Evolutionary conservation across 2,888 invertebrate species (phyloP).

Genomic region (Lasioglossum zephyrum): DNA sequence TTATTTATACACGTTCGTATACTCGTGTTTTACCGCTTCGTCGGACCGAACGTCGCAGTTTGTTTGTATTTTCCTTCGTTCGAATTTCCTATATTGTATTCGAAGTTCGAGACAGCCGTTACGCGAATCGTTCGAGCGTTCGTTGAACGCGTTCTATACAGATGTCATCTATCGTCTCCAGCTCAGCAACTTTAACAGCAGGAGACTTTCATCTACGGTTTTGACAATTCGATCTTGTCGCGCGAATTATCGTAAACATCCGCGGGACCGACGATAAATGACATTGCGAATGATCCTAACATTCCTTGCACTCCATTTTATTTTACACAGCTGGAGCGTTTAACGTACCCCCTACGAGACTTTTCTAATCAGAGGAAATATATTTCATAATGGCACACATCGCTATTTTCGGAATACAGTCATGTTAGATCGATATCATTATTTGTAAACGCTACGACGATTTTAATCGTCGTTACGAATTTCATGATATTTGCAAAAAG

Average conservation of each 20-base stretch:
- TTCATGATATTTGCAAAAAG: background rate
- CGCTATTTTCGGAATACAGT: background rate
- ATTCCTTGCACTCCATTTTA: conserved; percentile 30
- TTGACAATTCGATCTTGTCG: conserved; percentile 31
- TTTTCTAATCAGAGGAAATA: conserved; percentile 12
- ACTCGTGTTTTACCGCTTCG: conserved; percentile 36
- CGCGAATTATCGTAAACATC: background rate
- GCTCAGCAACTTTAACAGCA: conserved; percentile 16
- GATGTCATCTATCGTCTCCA: conserved; percentile 53
- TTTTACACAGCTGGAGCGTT: conserved; percentile 38
- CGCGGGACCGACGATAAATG: background rate
- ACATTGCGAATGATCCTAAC: background rate
- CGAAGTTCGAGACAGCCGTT: background rate
- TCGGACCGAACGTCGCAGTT: background rate
- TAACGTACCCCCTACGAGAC: conserved; percentile 4
- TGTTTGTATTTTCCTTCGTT: background rate
- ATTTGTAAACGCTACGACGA: background rate
- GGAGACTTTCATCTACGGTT: background rate
- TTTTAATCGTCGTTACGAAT: background rate
- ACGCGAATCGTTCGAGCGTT: conserved; percentile 9
- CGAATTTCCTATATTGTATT: background rate
- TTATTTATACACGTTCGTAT: conserved; percentile 61
- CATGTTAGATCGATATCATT: background rate
- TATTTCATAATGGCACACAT: background rate
- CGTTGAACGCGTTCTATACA: conserved; percentile 48